Conservation (phyloP, 2,888 invertebrate genomes). For the Tuberolachnus salignus region DNA sequence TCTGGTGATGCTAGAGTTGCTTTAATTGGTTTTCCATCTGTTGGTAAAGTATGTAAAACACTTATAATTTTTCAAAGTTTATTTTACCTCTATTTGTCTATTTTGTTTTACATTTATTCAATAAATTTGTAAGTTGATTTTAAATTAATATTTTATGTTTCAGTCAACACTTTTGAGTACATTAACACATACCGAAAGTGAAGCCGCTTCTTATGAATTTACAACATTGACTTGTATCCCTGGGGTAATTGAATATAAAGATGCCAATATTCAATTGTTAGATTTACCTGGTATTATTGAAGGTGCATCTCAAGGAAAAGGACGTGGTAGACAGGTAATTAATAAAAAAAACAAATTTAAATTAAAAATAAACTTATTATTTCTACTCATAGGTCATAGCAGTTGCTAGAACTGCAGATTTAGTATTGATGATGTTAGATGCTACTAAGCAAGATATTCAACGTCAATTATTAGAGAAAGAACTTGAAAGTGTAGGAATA, state of each 20-base stretch:
- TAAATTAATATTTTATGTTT: constrained; percentile 59
- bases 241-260: constrained; percentile 97
- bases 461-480: constrained; percentile 85
- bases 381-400: constrained; percentile 78
- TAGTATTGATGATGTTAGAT: constrained; percentile 99
- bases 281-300: constrained; percentile 99
- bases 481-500: constrained; percentile 97
- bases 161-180: constrained; percentile 94
- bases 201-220: constrained; percentile 97
- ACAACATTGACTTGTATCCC: constrained; percentile 99
- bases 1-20: constrained; percentile 98
- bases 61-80: background rate
- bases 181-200: constrained; percentile 93
- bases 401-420: constrained; percentile 95
- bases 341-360: constrained; percentile 18
- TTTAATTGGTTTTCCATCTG: constrained; percentile 97
- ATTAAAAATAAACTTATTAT: background rate
- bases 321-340: constrained; percentile 79
- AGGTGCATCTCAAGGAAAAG: constrained; percentile 95
- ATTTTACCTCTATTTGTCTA: constrained; percentile 13
- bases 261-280: constrained; percentile 96
- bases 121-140: background rate
- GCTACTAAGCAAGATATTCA: constrained; percentile 98
- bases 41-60: constrained; percentile 77
- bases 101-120: background rate